Percentiles rank a stretch among this genome's conserved stretches.
phyloP scores from a whole-genome alignment of 2,888 invertebrate species.

The Tachina grossa region DNA sequence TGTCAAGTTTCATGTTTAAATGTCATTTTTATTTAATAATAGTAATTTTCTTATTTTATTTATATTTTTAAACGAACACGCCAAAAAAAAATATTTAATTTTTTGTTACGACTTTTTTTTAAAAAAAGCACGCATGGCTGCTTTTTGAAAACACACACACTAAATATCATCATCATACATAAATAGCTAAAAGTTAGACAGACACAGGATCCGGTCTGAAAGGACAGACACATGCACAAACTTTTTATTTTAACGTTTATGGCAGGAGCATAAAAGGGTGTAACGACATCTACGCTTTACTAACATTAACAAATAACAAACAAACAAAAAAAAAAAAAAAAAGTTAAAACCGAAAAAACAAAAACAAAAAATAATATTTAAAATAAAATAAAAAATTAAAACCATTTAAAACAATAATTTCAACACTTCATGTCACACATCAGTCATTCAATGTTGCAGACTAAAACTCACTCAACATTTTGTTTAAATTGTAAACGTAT shows the following conservation, averaged over 20 bases:
- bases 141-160: slow-evolving; percentile 32
- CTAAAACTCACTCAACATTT: slow-evolving; percentile 24
- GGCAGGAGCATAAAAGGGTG: slow-evolving; percentile 52
- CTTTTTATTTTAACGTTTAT: slow-evolving; percentile 23
- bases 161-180: slow-evolving; percentile 36
- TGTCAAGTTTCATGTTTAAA: slow-evolving; percentile 72
- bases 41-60: slow-evolving; percentile 64
- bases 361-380: not conserved
- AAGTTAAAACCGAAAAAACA: slow-evolving; percentile 28
- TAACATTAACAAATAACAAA: slow-evolving; percentile 3
- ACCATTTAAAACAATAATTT: slow-evolving; percentile 74
- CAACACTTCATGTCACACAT: slow-evolving; percentile 72
- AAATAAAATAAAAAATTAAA: slow-evolving; percentile 47
- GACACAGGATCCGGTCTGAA: slow-evolving; percentile 32
- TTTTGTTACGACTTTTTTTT: slow-evolving; percentile 22
- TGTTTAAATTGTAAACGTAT: slow-evolving; percentile 30
- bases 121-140: slow-evolving; percentile 62
- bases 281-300: slow-evolving; percentile 27
- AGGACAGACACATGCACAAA: not conserved
- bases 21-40: slow-evolving; percentile 72
- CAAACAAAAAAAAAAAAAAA: slow-evolving; percentile 5
- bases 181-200: slow-evolving; percentile 39
- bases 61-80: slow-evolving; percentile 23
- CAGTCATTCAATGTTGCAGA: slow-evolving; percentile 65
- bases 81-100: slow-evolving; percentile 4